These are phyloP conservation scores for Oriolus oriolus DNA, from an alignment of 2,113 vertebrate genomes.

Conservation along the genomic window DNA sequence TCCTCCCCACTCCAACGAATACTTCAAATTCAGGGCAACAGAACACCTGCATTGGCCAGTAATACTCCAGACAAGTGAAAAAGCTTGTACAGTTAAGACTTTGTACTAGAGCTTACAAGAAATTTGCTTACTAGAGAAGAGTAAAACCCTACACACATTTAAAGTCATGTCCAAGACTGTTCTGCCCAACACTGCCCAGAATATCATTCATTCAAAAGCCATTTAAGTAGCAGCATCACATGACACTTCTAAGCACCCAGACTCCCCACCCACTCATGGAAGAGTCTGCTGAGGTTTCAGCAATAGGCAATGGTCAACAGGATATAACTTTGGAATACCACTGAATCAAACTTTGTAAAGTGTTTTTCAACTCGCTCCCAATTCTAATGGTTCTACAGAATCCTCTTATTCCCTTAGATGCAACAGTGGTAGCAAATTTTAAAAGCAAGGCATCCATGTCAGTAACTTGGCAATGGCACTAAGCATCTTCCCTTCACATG, in stretches of 20 bases:
- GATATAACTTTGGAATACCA: background rate
- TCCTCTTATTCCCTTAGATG: background rate
- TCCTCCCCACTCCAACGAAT: background rate
- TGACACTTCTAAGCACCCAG: background rate
- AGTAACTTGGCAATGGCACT: background rate
- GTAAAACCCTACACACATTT: background rate
- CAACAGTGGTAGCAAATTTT: background rate
- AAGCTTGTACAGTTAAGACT: background rate
- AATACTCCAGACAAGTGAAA: background rate
- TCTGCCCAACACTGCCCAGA: too few relatives aligned
- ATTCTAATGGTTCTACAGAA: background rate
- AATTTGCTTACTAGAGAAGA: background rate
- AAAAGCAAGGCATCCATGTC: background rate
- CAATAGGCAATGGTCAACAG: background rate
- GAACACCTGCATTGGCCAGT: background rate
- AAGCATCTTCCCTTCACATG: background rate
- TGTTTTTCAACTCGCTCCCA: accelerated
- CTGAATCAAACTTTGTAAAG: background rate
- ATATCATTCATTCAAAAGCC: background rate
- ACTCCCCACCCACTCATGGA: background rate
- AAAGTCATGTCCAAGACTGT: background rate
- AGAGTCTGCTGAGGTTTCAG: background rate
- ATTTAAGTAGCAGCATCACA: background rate
- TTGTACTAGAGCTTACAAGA: background rate
- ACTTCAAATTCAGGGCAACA: background rate